These are phyloP conservation scores for Macrochelys suwanniensis DNA, from an alignment of 2,797 vertebrate genomes.

Conservation along the genomic window DNA sequence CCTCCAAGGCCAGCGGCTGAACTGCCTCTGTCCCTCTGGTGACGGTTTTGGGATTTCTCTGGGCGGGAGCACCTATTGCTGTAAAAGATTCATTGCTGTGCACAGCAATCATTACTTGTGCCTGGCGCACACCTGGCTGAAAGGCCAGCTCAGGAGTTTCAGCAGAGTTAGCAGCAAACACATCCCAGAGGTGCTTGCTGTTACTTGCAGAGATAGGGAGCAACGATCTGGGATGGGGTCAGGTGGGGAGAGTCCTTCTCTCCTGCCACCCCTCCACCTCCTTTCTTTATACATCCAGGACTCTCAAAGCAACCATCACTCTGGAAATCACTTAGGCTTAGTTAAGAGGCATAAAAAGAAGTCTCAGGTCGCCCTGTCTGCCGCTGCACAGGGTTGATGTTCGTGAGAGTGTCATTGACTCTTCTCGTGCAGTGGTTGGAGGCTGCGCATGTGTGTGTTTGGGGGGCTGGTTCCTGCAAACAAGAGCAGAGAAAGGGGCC, in stretches of 20 bases:
- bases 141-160: rapidly evolving
- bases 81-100: not conserved
- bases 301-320: not conserved
- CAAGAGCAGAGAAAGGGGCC: not conserved
- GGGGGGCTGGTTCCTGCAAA: rapidly evolving
- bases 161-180: not conserved
- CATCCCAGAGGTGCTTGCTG: not conserved
- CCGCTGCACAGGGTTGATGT: rapidly evolving
- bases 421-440: not conserved
- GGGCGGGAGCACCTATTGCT: not conserved
- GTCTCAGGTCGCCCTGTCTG: not conserved
- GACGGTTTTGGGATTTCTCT: not conserved
- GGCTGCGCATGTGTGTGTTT: not conserved
- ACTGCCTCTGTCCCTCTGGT: not conserved
- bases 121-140: not conserved
- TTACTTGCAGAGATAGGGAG: not conserved
- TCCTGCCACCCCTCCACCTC: not conserved
- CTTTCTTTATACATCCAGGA: rapidly evolving
- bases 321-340: not conserved
- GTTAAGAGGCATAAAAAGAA: not conserved
- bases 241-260: not conserved
- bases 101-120: not conserved
- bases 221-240: not conserved
- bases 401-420: not conserved
- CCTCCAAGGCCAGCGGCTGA: rapidly evolving